Evolutionary conservation across 1,140 invertebrate genomes (phyloP).

Genomic region (Brachionus sp.): DNA sequence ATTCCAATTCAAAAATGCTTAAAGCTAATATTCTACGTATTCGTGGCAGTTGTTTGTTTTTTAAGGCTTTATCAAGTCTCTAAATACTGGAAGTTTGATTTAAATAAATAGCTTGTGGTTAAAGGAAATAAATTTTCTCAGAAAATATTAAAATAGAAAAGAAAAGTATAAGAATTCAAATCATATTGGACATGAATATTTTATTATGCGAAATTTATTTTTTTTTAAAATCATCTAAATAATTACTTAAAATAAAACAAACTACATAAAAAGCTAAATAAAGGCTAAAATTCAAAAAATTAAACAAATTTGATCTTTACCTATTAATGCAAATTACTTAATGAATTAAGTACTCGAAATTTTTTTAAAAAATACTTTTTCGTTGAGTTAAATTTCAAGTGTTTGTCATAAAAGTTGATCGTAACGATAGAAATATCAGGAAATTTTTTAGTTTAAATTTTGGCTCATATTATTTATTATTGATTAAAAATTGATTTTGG

Average conservation of each 20-base stretch:
- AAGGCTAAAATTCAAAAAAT: background rate
- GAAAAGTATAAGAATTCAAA: too few species aligned
- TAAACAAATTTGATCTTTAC: constrained; percentile 13
- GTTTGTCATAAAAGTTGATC: background rate
- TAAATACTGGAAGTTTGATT: too few species aligned
- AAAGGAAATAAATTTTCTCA: too few species aligned
- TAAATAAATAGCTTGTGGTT: too few species aligned
- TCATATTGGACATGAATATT: too few species aligned
- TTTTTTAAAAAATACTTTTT: background rate
- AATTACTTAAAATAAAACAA: background rate
- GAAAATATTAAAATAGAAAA: too few species aligned
- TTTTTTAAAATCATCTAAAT: background rate
- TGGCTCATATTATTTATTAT: background rate
- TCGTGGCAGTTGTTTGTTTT: too few species aligned
- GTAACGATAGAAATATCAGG: constrained; percentile 30
- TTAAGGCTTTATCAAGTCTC: too few species aligned
- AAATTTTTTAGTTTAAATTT: background rate
- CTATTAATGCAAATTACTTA: constrained; percentile 24
- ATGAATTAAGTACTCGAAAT: constrained; percentile 26
- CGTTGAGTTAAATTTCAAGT: background rate
- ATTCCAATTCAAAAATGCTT: too few species aligned
- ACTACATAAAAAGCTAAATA: background rate
- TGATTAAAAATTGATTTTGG: background rate
- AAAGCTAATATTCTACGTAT: too few species aligned
- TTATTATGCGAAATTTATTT: background rate